Base-by-base conservation (phyloP, 2,888 invertebrate species). In the Drosophila neonasuta region DNA sequence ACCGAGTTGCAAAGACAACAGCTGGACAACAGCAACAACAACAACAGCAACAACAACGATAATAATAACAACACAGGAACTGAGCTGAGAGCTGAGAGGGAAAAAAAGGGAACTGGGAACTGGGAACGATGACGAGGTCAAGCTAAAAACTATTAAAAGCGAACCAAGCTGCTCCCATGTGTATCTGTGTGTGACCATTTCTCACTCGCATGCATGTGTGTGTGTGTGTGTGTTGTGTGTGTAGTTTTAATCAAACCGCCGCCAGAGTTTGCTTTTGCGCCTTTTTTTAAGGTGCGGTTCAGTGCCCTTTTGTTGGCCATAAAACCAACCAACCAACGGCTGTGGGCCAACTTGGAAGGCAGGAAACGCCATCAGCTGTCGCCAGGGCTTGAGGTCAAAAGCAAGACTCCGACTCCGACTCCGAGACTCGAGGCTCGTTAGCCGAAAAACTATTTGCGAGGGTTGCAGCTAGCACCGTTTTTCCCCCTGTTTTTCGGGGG, bases 241-340 rank as follows among this genome's bases (percentile, higher is more conserved):
- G 67, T 71, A 71, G 80, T 84, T 84, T 84, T 84, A 84, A 86
- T 86, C 83, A 84, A 84, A 80, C 79, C 76, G 78, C 70, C 71
- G 86, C 69, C 72, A 66, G 74, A 79, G 80, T 83, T 80, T 80
- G 77, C 80, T 80, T 76, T 80, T 86, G 77, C 79, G 79, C 78
- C 74, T 77, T 80, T 84, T 79, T 24, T 83, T 73, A 72, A 86
- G 87, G 85, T 81, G 87, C 86, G 87, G 85, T 86, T 86, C 85
- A 86, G 81, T 86, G 87, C 80, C 87, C 85, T 80, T 87, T 85
- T 80, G 82, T 72, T 80, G 84, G 72, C 78, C 78, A 84, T 84
- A 86, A 84, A 86, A 86, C 69, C 55, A 68, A 54, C 39, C 13
- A 13, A 39, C 39, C 13, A 8, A 39, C 39, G 39, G 36, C 64